phyloP scores from a whole-genome alignment of 2,113 vertebrate genomes.

The Pterophyllum scalare region DNA sequence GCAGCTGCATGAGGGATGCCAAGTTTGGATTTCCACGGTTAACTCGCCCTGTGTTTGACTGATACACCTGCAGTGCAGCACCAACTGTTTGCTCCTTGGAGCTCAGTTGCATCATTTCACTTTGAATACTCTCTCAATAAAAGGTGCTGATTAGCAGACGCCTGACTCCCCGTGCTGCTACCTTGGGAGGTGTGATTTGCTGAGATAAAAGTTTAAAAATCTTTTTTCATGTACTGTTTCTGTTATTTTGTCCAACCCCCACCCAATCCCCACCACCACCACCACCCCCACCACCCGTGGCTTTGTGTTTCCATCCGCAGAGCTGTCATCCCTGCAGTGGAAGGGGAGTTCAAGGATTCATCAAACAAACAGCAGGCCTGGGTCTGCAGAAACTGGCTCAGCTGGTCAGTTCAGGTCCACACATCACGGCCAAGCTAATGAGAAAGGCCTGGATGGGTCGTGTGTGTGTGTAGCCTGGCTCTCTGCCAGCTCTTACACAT shows the following conservation, averaged over 20 bases:
- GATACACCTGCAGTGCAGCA: constrained; percentile 16
- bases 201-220: background rate
- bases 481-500: constrained; percentile 36
- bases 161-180: background rate
- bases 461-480: constrained; percentile 14
- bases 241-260: background rate
- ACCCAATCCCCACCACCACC: too few species aligned
- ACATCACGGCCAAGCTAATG: constrained; percentile 53
- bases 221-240: background rate
- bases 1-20: background rate
- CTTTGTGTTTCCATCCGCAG: background rate
- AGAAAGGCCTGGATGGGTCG: constrained; percentile 38
- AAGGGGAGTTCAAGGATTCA: constrained; percentile 72
- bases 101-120: constrained; percentile 12
- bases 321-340: constrained; percentile 43
- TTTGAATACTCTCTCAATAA: background rate
- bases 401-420: constrained; percentile 33
- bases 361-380: constrained; percentile 47
- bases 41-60: background rate
- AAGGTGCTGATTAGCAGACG: background rate
- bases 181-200: background rate
- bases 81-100: background rate
- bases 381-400: constrained; percentile 52
- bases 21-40: background rate
- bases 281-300: background rate